Base-by-base conservation (phyloP, 2,113 vertebrate species). In the Astur gentilis region DNA sequence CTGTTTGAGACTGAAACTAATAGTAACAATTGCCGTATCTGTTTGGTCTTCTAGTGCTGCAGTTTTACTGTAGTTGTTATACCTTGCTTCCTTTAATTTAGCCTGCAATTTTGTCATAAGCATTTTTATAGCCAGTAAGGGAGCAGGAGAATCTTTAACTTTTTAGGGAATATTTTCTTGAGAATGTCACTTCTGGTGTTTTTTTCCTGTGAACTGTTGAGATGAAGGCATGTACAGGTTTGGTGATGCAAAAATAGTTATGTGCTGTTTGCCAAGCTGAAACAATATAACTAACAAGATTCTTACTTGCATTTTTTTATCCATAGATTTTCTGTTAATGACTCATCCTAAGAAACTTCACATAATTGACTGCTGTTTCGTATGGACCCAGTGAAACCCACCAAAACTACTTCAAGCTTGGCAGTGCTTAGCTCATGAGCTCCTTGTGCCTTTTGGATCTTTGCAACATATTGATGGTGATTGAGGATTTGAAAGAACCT, bases 361-460 rank as follows among this genome's bases (percentile, higher is more conserved):
- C 71, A 4, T 77, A 90, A 89, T 65, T 95, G 96, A 97, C 97
- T 97, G 97, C 93, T 97, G 91, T 97, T 97, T 97, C 88, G 5
- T 97, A 93, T 38, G 94, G 96, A 97, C 94, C 96, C 94, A 97
- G 94, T 97, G 93, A 97, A 96, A 97, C 95, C 98, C 98, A 98
- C 97, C 97, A 97, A 98, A 98, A 97, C 95, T 97, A 97, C 97
- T 98, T 97, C 97, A 98, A 96, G 97, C 97, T 98, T 98, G 97
- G 95, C 96, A 96, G 65, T 98, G 98, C 97, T 98, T 98, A 97
- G 97, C 89, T 98, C 97, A 95, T 98, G 97, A 98, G 98, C 97
- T 98, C 98, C 97, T 94, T 50, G 98, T 98, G 98, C 98, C 98
- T 98, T 98, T 98, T 97, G 97, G 98, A 98, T 98, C 96, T 98